Percentiles rank a stretch among this genome's conserved stretches.
Conservation (phyloP, 2,888 invertebrate species). For the Elaeidobius kamerunicus region DNA sequence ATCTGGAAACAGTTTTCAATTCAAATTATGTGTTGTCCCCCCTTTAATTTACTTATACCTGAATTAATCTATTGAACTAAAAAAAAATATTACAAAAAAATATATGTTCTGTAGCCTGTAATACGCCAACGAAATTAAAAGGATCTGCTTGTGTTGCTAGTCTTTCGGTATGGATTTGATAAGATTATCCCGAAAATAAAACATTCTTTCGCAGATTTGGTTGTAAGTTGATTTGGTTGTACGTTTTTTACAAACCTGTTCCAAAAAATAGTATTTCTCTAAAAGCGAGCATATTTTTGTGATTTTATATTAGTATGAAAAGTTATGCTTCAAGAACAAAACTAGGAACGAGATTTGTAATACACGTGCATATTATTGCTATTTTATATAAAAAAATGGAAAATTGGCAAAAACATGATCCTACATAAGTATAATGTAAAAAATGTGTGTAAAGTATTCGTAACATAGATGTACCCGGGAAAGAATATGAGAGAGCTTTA, state of each 20-base stretch:
- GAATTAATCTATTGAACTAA: no score
- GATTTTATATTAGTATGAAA: constrained; percentile 9
- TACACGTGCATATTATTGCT: background rate
- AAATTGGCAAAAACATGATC: constrained; percentile 17
- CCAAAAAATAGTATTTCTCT: constrained; percentile 1
- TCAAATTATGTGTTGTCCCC: no score
- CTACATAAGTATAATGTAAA: constrained; percentile 19
- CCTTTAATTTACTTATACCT: no score
- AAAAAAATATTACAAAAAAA: no score
- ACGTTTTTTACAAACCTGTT: constrained; percentile 4
- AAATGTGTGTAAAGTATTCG: constrained; percentile 18
- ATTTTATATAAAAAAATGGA: constrained; percentile 9
- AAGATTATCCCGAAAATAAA: no score
- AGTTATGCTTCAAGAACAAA: background rate
- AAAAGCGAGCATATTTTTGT: constrained; percentile 11
- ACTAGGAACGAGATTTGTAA: background rate
- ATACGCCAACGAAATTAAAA: no score
- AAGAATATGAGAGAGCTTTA: constrained; percentile 14
- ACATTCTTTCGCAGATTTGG: no score
- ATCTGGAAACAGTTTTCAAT: no score
- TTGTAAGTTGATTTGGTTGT: background rate
- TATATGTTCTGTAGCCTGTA: no score
- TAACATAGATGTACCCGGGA: constrained; percentile 10
- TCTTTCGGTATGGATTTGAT: no score
- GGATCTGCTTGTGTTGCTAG: no score